A percentile compares a stretch with the other conserved stretches of the same genome.
phyloP scores from a whole-genome alignment of 2,888 invertebrate genomes.

The Agrenia bidenticulata region DNA sequence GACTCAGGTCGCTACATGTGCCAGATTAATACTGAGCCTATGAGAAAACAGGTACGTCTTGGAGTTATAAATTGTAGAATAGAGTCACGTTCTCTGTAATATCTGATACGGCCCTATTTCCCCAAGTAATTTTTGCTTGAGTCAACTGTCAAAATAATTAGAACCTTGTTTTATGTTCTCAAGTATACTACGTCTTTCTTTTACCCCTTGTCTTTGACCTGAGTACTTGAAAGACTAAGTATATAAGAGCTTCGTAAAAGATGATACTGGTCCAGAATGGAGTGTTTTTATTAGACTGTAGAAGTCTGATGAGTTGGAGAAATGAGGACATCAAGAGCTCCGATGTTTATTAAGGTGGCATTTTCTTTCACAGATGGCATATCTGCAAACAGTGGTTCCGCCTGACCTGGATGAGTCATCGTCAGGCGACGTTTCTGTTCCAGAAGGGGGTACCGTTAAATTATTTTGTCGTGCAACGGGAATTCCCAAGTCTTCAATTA shows the following conservation, averaged over 20 bases:
- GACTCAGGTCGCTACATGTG: conserved; percentile 86
- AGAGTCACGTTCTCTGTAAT: conserved; percentile 1
- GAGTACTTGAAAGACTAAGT: neutral
- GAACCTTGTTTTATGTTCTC: neutral
- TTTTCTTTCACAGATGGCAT: conserved; percentile 67
- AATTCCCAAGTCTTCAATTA: conserved; percentile 64
- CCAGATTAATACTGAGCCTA: conserved; percentile 91
- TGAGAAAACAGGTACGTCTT: conserved; percentile 84
- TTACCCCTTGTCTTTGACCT: neutral
- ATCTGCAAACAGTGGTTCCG: conserved; percentile 85
- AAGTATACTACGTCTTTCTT: neutral
- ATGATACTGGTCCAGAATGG: neutral
- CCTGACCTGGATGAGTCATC: conserved; percentile 89
- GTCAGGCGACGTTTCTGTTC: conserved; percentile 79
- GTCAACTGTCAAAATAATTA: conserved; percentile 13
- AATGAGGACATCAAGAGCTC: conserved; percentile 17
- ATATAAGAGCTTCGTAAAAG: neutral
- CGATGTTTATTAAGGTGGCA: conserved; percentile 11
- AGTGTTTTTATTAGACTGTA: conserved; percentile 18
- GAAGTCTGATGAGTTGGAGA: conserved; percentile 21
- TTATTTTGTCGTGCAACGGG: conserved; percentile 82
- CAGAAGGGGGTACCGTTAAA: conserved; percentile 58
- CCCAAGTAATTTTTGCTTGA: neutral
- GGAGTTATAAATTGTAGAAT: neutral
- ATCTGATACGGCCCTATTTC: neutral